Evolutionary conservation across 2,888 invertebrate species (phyloP).

Genomic region (Drosophila birchii): DNA sequence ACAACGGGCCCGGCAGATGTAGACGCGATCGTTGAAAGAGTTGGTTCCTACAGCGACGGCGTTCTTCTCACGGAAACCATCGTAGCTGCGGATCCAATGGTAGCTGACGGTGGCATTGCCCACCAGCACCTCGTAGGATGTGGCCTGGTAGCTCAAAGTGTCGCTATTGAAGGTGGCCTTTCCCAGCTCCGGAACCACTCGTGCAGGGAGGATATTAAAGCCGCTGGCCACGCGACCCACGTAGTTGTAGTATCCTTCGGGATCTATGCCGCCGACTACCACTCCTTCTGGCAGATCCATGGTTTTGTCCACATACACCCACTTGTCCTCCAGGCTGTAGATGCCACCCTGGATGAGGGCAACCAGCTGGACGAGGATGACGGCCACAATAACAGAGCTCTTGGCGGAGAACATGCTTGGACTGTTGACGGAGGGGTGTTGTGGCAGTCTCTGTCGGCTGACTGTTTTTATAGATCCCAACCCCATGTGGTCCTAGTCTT

Average conservation of each 20-base stretch:
- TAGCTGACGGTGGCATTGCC: conserved; percentile 40
- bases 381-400: conserved; percentile 22
- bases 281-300: conserved; percentile 42
- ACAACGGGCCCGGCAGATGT: conserved; percentile 36
- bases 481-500: not conserved
- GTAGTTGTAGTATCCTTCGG: conserved; percentile 54
- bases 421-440: conserved; percentile 12
- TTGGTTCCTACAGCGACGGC: conserved; percentile 53
- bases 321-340: conserved; percentile 47
- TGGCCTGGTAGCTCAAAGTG: not conserved
- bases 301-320: conserved; percentile 31
- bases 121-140: conserved; percentile 27
- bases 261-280: conserved; percentile 54
- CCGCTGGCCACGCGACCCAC: conserved; percentile 48
- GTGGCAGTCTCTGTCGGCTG: not conserved
- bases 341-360: conserved; percentile 40
- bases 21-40: conserved; percentile 38
- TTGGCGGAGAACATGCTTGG: conserved; percentile 42
- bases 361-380: conserved; percentile 49
- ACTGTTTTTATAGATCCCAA: not conserved
- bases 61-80: conserved; percentile 47
- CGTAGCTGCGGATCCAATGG: conserved; percentile 52
- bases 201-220: conserved; percentile 48
- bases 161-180: conserved; percentile 46
- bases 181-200: conserved; percentile 51